Percentiles rank a stretch among this genome's conserved stretches.
phyloP scores from a whole-genome alignment of 2,113 vertebrate genomes.

The Antechinus flavipes region DNA sequence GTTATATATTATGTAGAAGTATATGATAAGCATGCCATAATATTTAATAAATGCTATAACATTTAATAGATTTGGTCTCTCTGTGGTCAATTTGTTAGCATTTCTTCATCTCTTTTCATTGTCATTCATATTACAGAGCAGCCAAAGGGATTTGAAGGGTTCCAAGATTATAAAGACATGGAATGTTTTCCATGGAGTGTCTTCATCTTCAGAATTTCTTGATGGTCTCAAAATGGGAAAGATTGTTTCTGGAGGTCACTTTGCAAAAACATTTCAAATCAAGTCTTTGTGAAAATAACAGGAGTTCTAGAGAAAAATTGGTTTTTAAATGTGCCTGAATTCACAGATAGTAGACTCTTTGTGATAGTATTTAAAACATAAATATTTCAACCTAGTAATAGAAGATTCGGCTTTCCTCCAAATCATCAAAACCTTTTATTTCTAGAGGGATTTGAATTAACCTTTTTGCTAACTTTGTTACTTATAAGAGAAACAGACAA shows the following conservation, averaged over 20 bases:
- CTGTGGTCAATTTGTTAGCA: conserved; percentile 54
- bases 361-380: conserved; percentile 54
- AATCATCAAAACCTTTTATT: conserved; percentile 44
- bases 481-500: conserved; percentile 18
- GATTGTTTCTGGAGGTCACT: not conserved
- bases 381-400: conserved; percentile 17
- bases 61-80: conserved; percentile 55
- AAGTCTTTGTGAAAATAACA: not conserved
- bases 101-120: conserved; percentile 61
- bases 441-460: conserved; percentile 50
- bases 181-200: conserved; percentile 44
- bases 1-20: conserved; percentile 22
- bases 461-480: conserved; percentile 13
- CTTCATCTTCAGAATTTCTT: conserved; percentile 34
- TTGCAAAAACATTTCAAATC: conserved; percentile 34
- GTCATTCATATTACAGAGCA: not conserved
- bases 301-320: conserved; percentile 34
- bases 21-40: not conserved
- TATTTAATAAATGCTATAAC: conserved; percentile 24
- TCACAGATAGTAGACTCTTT: conserved; percentile 26
- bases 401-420: conserved; percentile 36
- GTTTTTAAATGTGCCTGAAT: not conserved
- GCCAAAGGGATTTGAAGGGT: conserved; percentile 29
- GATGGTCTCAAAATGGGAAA: conserved; percentile 31
- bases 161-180: conserved; percentile 23